Evolutionary conservation across 92 coral and sea anemone species (phyloP), one percentile per base, ranked within the genome.

Genomic region (Bergia puertoricense): DNA sequence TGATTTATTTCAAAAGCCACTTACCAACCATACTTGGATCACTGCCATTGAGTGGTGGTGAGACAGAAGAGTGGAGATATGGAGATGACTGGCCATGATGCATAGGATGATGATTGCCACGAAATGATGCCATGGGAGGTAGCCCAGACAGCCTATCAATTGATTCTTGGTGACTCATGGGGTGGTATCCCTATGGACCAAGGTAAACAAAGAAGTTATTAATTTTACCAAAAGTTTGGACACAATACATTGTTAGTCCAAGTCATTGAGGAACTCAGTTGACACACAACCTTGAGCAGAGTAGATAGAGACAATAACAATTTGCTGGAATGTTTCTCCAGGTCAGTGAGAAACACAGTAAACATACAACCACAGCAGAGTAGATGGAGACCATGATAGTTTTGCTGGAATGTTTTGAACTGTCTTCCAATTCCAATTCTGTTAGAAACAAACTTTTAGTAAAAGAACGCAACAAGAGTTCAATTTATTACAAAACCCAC

Each of bases 51-150:
- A 95, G 95, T n/a, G 99, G 98, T 50, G 99, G 98, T 45, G 99
- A 95, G 76, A 95, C 98, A 74, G 99, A 92, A 56, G 96, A 89
- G 89, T 96, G 99, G 37, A 95, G 94, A 80, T 95, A 96, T 10
- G 96, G 98, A 43, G 96, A 90, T 75, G 98, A 89, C 54, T 95
- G 98, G 42, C 98, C 98, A 79, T 96, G 99, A 76, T 91, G 93
- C 81, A 91, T 91, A 39, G 94, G 91, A 43, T 94, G 87, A 69
- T 95, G 98, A 57, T 72, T 84, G 62, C 87, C 87, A 7, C 98
- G 91, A 91, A 96, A 96, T 7, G 99, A 96, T 59, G 99, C 94
- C 99, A 96, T 96, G 1, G 99, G 99, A 50, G 99, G 99, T 40
- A 96, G 85, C 8, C 93, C 88, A 37, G 99, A 91, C 80, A 96